phyloP scores from a whole-genome alignment of 2,888 invertebrate genomes.

The Polyommatus iphigenia region DNA sequence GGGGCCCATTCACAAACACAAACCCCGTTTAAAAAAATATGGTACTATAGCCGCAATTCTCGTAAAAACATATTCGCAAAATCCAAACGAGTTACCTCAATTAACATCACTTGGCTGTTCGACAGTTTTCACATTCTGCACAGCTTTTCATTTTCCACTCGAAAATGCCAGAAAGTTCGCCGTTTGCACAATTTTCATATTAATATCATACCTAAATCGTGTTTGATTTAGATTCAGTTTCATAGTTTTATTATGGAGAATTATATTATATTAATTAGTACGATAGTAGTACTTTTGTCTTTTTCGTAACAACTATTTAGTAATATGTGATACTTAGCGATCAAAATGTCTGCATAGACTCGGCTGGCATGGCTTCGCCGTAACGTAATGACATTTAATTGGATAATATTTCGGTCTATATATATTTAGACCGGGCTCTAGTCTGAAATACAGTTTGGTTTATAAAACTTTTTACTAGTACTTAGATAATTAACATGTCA shows the following conservation, averaged over 20 bases:
- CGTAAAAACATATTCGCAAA: neutral
- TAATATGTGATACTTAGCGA: no score
- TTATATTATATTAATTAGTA: neutral
- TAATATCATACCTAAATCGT: neutral
- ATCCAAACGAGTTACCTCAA: neutral
- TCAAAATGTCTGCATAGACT: no score
- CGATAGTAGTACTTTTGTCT: no score
- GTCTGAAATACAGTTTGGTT: no score
- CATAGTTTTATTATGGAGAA: neutral
- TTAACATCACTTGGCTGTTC: slow-evolving; percentile 3
- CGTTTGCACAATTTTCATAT: slow-evolving; percentile 7
- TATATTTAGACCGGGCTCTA: no score
- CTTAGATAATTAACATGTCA: no score
- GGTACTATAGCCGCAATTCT: neutral
- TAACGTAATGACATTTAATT: no score
- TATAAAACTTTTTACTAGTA: no score
- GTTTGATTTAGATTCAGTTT: neutral
- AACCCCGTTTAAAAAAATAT: neutral
- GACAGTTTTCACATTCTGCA: neutral
- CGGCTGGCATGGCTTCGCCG: no score
- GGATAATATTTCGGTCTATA: no score
- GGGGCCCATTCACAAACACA: no score
- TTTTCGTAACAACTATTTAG: no score
- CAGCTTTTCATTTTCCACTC: neutral
- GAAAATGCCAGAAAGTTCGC: neutral